Evolutionary conservation across 2,888 invertebrate genomes (phyloP).

Genomic region (Cataglyphis albicans): DNA sequence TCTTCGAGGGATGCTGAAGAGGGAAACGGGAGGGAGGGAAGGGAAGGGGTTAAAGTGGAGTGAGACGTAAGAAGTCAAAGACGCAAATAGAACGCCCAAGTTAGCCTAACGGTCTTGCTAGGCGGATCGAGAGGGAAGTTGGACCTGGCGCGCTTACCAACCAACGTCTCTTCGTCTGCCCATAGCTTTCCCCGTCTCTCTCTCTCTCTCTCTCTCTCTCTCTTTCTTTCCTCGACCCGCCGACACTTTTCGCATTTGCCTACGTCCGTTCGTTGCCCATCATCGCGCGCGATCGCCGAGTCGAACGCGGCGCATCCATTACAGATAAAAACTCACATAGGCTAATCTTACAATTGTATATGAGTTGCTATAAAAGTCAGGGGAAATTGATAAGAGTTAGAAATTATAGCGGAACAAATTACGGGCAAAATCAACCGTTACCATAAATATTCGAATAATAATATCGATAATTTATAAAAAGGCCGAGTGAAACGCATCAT

Average conservation of each 20-base stretch:
- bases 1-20: conserved; percentile 57
- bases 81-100: conserved; percentile 86
- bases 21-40: conserved; percentile 56
- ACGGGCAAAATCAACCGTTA: not conserved
- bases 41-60: conserved; percentile 62
- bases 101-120: conserved; percentile 85
- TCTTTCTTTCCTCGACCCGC: conserved; percentile 59
- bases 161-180: conserved; percentile 73
- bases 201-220: conserved; percentile 6
- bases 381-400: not conserved
- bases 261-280: conserved; percentile 10
- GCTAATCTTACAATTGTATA: not conserved
- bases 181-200: conserved; percentile 67
- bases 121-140: conserved; percentile 73
- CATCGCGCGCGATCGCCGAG: conserved; percentile 15
- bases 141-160: conserved; percentile 75
- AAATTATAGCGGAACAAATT: not conserved
- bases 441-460: not conserved
- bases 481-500: conserved; percentile 2
- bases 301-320: not conserved
- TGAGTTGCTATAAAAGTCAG: not conserved
- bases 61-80: conserved; percentile 83
- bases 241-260: conserved; percentile 60
- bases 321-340: conserved; percentile 1
- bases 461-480: not conserved